phyloP scores from a whole-genome alignment of 1,140 invertebrate genomes.

The Anoplophora glabripennis region DNA sequence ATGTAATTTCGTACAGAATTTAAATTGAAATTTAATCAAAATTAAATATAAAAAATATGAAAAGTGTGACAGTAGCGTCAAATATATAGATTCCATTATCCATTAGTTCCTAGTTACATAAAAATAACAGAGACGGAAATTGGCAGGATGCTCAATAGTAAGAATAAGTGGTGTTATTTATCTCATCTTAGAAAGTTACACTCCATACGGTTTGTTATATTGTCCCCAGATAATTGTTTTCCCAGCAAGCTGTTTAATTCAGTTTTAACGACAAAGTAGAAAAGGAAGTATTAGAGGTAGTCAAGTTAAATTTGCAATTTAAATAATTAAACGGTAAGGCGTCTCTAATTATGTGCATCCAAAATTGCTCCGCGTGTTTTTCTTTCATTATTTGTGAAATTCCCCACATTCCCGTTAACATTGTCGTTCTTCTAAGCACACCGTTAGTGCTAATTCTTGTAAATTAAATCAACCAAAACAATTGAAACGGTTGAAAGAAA shows the following conservation, averaged over 20 bases:
- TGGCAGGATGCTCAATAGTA: too few species aligned
- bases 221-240: slow-evolving; percentile 1
- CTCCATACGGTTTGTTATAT: too few species aligned
- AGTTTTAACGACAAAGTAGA: slow-evolving; percentile 6
- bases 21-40: too few species aligned
- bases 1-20: too few species aligned
- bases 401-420: slow-evolving; percentile 15
- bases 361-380: slow-evolving; percentile 25
- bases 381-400: slow-evolving; percentile 24
- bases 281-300: slow-evolving; percentile 8
- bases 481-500: slow-evolving; percentile 1
- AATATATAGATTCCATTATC: too few species aligned
- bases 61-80: too few species aligned
- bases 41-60: too few species aligned
- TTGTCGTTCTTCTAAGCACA: slow-evolving; percentile 14
- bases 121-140: too few species aligned
- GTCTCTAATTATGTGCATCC: slow-evolving; percentile 28
- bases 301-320: slow-evolving; percentile 27
- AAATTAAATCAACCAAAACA: slow-evolving; percentile 18
- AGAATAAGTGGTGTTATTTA: too few species aligned
- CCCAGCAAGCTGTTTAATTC: not conserved
- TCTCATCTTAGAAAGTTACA: too few species aligned
- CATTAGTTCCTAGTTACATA: too few species aligned
- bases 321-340: slow-evolving; percentile 27
- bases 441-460: slow-evolving; percentile 18